A percentile compares a stretch with the other conserved stretches of the same genome.
These are phyloP conservation scores for Carassius carassius DNA, from an alignment of 2,113 vertebrate species.

Conservation along the genomic window DNA sequence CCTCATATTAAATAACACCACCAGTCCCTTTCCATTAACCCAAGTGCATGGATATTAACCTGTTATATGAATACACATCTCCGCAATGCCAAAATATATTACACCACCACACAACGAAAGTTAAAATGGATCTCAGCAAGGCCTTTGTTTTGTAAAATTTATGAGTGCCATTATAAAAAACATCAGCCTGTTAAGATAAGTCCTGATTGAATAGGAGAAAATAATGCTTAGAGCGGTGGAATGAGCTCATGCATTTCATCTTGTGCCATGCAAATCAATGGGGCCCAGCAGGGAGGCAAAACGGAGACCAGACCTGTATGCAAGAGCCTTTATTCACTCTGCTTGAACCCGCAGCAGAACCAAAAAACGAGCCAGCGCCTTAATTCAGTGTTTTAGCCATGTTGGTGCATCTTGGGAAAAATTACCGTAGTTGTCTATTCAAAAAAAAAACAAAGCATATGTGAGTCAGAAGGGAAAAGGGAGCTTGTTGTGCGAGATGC, in stretches of 20 bases:
- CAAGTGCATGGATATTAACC: constrained; percentile 44
- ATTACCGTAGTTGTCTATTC: neutral
- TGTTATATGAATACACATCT: constrained; percentile 41
- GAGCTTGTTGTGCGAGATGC: neutral
- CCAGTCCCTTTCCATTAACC: constrained; percentile 24
- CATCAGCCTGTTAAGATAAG: constrained; percentile 65
- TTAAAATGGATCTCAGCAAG: constrained; percentile 59
- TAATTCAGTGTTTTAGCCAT: neutral
- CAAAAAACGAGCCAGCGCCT: neutral
- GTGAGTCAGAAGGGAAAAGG: neutral
- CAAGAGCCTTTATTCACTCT: neutral
- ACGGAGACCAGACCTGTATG: constrained; percentile 46
- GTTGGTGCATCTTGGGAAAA: neutral
- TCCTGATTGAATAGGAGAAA: constrained; percentile 65
- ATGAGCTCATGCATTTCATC: constrained; percentile 68
- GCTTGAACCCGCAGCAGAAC: neutral
- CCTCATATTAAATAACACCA: constrained; percentile 36
- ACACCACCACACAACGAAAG: constrained; percentile 45
- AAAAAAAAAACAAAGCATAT: neutral
- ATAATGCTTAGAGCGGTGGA: constrained; percentile 68
- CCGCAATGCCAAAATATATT: constrained; percentile 33
- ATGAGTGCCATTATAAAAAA: constrained; percentile 71
- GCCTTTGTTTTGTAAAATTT: constrained; percentile 65
- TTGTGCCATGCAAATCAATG: constrained; percentile 71
- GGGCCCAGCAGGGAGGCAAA: constrained; percentile 64